phyloP scores from a whole-genome alignment of 2,113 vertebrate species.

The Ctenodactylus gundi region DNA sequence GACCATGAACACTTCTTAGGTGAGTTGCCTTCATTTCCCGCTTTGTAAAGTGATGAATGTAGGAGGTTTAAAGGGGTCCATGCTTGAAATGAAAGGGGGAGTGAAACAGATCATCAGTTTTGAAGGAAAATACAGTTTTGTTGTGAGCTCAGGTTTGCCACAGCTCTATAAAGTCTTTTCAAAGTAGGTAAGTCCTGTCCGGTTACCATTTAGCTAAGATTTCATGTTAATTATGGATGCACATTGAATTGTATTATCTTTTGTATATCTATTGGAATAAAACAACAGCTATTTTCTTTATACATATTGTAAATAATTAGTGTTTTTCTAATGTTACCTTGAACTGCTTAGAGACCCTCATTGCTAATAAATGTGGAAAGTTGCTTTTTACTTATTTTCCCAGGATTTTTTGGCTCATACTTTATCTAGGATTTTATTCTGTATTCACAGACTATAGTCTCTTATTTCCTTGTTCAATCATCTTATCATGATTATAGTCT shows the following conservation, averaged over 20 bases:
- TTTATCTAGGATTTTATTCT: not conserved
- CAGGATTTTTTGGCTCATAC: not conserved
- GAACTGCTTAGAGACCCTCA: not conserved
- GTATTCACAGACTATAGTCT: not conserved
- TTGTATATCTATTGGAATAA: not conserved
- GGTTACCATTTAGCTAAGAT: not conserved
- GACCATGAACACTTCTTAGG: conserved; percentile 20
- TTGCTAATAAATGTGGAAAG: not conserved
- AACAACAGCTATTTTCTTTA: not conserved
- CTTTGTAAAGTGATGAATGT: not conserved
- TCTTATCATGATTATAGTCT: not conserved
- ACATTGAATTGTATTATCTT: not conserved
- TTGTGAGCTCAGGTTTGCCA: not conserved
- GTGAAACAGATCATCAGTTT: not conserved
- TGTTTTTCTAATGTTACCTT: not conserved
- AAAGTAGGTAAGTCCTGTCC: not conserved
- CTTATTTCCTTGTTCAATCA: not conserved
- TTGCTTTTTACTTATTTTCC: conserved; percentile 13
- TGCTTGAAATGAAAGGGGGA: not conserved
- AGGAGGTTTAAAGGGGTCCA: not conserved
- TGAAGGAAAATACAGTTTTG: not conserved
- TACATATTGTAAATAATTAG: not conserved
- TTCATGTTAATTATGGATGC: not conserved
- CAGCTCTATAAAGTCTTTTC: not conserved
- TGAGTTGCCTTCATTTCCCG: not conserved